Evolutionary conservation across 2,113 vertebrate species (phyloP).

Genomic region (Sporophila hypoxantha): DNA sequence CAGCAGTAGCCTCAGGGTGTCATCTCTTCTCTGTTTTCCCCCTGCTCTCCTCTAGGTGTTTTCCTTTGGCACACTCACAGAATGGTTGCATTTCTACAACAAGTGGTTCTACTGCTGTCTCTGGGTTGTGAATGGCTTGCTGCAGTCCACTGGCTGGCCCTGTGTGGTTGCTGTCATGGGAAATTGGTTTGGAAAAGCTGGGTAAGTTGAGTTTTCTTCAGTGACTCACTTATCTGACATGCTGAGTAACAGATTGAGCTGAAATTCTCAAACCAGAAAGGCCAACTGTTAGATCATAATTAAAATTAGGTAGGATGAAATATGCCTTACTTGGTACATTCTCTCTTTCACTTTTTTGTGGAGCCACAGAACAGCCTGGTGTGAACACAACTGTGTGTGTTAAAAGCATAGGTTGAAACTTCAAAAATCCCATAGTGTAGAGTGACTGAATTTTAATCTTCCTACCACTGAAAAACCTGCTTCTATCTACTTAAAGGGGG

Average conservation of each 20-base stretch:
- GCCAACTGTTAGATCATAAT: not conserved
- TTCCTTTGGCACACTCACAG: constrained; percentile 86
- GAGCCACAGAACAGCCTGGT: not conserved
- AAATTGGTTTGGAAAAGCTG: constrained; percentile 96
- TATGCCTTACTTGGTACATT: not conserved
- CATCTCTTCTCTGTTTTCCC: not conserved
- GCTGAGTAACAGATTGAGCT: not conserved
- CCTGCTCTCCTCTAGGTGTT: not conserved
- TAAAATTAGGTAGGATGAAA: not conserved
- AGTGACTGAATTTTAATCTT: not conserved
- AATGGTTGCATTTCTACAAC: constrained; percentile 93
- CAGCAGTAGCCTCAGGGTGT: not conserved
- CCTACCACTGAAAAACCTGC: not conserved
- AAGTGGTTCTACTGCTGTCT: constrained; percentile 85
- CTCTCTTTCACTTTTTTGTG: not conserved
- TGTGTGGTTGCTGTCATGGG: constrained; percentile 96
- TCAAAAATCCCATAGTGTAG: not conserved
- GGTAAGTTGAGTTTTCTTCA: constrained; percentile 66
- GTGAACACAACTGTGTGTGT: not conserved
- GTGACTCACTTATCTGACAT: not conserved
- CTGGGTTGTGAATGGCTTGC: constrained; percentile 90
- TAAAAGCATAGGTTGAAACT: not conserved
- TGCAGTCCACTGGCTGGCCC: constrained; percentile 96
- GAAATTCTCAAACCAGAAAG: not conserved
- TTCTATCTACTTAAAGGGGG: not conserved